Evolutionary conservation across 2,888 invertebrate genomes (phyloP).

Genomic region (Drosophila melanosoma): DNA sequence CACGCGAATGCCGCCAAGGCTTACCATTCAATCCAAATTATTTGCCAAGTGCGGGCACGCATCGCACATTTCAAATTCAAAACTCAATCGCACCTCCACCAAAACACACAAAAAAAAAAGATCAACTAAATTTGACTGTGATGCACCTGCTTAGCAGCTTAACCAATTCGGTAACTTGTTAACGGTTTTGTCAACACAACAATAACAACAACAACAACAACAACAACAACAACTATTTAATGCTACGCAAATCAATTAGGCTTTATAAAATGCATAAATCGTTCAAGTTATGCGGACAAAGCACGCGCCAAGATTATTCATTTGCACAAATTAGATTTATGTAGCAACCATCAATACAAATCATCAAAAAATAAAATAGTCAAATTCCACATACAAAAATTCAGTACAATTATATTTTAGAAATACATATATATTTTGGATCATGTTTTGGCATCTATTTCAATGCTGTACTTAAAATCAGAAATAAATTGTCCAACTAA

Average conservation of each 20-base stretch:
- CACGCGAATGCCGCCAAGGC: constrained; percentile 66
- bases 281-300: constrained; percentile 43
- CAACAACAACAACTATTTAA: constrained; percentile 20
- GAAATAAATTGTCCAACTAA: neutral
- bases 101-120: constrained; percentile 24
- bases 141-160: constrained; percentile 53
- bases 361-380: neutral
- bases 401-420: no score
- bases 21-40: constrained; percentile 53
- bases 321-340: constrained; percentile 45
- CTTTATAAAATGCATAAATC: constrained; percentile 67
- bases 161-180: constrained; percentile 47
- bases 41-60: constrained; percentile 74
- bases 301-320: constrained; percentile 61
- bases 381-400: neutral
- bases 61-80: constrained; percentile 68
- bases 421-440: neutral
- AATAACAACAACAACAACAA: neutral
- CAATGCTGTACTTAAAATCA: neutral
- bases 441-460: neutral
- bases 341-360: constrained; percentile 1
- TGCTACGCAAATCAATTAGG: constrained; percentile 71
- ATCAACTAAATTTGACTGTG: constrained; percentile 32
- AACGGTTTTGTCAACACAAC: constrained; percentile 20
- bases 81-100: constrained; percentile 30